A percentile compares a stretch with the other conserved stretches of the same genome.
phyloP scores from a whole-genome alignment of 2,888 invertebrate species.

The Brassicogethes aeneus region DNA sequence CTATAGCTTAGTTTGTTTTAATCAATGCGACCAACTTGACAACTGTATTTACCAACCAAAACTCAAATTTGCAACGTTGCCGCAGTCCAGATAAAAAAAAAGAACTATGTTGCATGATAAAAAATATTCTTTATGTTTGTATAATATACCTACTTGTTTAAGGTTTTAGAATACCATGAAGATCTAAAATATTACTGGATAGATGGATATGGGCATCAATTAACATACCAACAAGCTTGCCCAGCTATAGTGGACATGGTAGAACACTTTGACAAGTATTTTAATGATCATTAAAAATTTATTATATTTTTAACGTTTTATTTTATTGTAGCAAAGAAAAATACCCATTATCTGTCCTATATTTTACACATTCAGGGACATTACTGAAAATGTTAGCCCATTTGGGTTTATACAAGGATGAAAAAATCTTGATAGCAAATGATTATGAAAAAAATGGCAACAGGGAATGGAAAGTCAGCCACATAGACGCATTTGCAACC shows the following conservation, averaged over 20 bases:
- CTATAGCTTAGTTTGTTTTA: no score
- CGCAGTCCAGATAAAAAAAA: no score
- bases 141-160: slow-evolving; percentile 25
- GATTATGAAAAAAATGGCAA: slow-evolving; percentile 34
- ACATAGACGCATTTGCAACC: slow-evolving; percentile 71
- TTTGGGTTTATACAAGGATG: slow-evolving; percentile 63
- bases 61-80: no score
- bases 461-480: slow-evolving; percentile 50
- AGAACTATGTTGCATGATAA: slow-evolving; percentile 1
- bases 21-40: no score
- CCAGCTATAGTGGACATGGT: slow-evolving; percentile 62
- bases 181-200: slow-evolving; percentile 75
- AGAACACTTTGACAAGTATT: slow-evolving; percentile 54
- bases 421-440: slow-evolving; percentile 49
- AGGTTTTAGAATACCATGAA: slow-evolving; percentile 65
- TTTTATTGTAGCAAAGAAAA: slow-evolving; percentile 23
- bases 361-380: slow-evolving; percentile 79
- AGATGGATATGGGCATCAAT: slow-evolving; percentile 69
- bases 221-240: slow-evolving; percentile 71
- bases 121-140: slow-evolving; percentile 6
- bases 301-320: slow-evolving; percentile 4
- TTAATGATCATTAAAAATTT: slow-evolving; percentile 1
- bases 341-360: slow-evolving; percentile 44
- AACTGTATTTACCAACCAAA: no score
- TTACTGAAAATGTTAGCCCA: slow-evolving; percentile 66